Percentiles rank a stretch among this genome's conserved stretches.
These are phyloP conservation scores for Crotalus adamanteus DNA, from an alignment of 2,797 vertebrate species.

Conservation along the genomic window DNA sequence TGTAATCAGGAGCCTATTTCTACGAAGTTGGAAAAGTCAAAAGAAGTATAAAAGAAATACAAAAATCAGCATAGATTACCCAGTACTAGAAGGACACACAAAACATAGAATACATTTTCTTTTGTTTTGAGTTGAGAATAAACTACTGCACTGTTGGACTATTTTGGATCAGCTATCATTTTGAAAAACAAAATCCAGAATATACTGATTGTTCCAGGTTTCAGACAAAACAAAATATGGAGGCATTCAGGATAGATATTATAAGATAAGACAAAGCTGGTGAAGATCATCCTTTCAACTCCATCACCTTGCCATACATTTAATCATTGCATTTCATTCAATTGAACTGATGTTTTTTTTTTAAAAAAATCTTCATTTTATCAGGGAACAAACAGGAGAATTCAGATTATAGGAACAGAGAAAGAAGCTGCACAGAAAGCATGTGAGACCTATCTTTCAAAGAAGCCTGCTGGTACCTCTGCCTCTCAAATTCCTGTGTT, in stretches of 20 bases:
- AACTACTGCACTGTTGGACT: neutral
- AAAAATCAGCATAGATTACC: constrained; percentile 38
- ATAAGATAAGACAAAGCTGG: neutral
- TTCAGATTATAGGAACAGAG: constrained; percentile 80
- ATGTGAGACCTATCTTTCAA: constrained; percentile 78
- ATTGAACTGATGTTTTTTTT: constrained; percentile 31
- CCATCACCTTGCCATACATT: neutral
- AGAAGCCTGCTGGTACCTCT: constrained; percentile 66
- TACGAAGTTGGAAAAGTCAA: neutral
- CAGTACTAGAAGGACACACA: neutral
- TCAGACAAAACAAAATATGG: neutral
- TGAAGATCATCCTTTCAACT: neutral
- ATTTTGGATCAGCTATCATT: neutral
- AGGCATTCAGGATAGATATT: neutral
- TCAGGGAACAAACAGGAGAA: constrained; percentile 73
- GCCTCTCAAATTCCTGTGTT: constrained; percentile 81
- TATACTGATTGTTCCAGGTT: neutral
- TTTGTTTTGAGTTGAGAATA: neutral
- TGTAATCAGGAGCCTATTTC: neutral
- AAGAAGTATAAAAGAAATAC: neutral
- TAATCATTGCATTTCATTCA: neutral
- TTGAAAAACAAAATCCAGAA: neutral
- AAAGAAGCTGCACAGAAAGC: constrained; percentile 77
- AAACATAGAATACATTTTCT: neutral
- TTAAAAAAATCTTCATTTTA: constrained; percentile 7